phyloP scores from a whole-genome alignment of 53 echinoderm and acorn worm species.

The Holothuria scabra region DNA sequence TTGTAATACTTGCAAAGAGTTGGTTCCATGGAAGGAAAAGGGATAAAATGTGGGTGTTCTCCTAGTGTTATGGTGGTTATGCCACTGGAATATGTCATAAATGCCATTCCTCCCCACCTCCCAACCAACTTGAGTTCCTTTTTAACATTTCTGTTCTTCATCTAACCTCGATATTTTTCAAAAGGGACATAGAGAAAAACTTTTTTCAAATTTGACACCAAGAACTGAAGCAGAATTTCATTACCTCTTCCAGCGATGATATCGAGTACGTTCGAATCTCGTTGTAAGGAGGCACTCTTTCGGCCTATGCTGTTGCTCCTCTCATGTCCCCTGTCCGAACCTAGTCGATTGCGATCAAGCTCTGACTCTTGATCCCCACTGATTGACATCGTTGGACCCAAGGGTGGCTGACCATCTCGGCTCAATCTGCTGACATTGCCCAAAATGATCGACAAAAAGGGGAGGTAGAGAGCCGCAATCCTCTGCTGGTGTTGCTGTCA shows the following conservation, averaged over 20 bases:
- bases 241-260: constrained; percentile 97
- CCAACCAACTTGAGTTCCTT: too few species aligned
- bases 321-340: constrained; percentile 59
- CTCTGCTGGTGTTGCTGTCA: constrained; percentile 86
- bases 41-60: too few species aligned
- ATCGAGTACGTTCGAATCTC: constrained; percentile 90
- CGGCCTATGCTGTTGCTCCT: constrained; percentile 76
- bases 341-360: constrained; percentile 57
- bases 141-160: too few species aligned
- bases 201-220: too few species aligned
- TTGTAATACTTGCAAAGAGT: too few species aligned
- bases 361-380: constrained; percentile 61
- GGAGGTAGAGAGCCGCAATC: constrained; percentile 90
- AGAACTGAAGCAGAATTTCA: neutral
- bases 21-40: too few species aligned
- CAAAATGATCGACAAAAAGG: constrained; percentile 88
- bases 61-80: too few species aligned
- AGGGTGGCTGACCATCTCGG: constrained; percentile 65
- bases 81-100: too few species aligned
- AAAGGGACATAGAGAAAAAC: too few species aligned
- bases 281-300: constrained; percentile 82
- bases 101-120: too few species aligned
- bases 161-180: too few species aligned
- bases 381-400: constrained; percentile 59
- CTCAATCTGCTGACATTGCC: constrained; percentile 84